Percentiles rank a stretch among this genome's conserved stretches.
Conservation (phyloP, 2,113 vertebrate genomes). For the Isurus oxyrinchus region DNA sequence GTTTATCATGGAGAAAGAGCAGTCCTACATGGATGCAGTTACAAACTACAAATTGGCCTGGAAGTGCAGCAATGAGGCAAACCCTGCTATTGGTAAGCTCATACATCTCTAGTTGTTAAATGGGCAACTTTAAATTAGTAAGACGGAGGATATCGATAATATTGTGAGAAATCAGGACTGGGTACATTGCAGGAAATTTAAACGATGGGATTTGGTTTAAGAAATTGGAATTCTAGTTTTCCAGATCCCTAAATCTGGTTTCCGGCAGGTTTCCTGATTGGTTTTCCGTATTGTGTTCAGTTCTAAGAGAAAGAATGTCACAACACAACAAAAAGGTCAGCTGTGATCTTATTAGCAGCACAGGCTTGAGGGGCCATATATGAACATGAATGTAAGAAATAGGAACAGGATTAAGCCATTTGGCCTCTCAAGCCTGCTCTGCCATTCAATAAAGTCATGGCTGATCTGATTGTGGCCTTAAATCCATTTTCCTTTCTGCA, state of each 20-base stretch:
- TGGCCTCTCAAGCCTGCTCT: no score
- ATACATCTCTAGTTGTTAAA: not conserved
- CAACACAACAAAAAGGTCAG: not conserved
- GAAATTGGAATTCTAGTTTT: no score
- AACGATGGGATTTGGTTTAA: no score
- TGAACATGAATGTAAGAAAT: no score
- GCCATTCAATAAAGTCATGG: no score
- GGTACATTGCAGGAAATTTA: not conserved
- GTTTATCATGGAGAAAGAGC: conserved; percentile 65
- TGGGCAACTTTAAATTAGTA: not conserved
- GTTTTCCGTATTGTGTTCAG: not conserved
- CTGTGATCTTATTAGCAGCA: not conserved
- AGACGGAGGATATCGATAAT: not conserved
- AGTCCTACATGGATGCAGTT: conserved; percentile 60
- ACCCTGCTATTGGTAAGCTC: conserved; percentile 55
- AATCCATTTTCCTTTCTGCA: no score
- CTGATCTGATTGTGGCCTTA: no score
- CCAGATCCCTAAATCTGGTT: not conserved
- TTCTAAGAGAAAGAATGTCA: no score
- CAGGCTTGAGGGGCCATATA: no score
- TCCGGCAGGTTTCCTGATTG: not conserved
- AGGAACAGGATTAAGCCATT: no score
- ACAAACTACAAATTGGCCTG: conserved; percentile 61
- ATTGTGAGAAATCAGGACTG: not conserved
- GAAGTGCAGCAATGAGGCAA: conserved; percentile 54